These are phyloP conservation scores for Dendrolimus punctatus DNA, from an alignment of 1,140 invertebrate species.

Conservation along the genomic window DNA sequence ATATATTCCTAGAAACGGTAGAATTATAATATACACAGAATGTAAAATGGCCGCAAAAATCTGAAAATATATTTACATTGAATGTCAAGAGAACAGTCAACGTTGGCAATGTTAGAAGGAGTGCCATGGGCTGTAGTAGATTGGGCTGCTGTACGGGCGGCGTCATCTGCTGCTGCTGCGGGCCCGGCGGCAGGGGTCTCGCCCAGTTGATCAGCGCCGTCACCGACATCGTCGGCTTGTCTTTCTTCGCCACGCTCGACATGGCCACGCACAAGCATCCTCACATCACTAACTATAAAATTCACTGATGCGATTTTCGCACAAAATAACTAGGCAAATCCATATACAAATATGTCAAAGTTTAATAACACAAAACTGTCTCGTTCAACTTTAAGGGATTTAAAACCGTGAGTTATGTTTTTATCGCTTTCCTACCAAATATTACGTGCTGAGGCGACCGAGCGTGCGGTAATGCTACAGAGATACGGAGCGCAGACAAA, in stretches of 20 bases:
- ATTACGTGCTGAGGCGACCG: slow-evolving; percentile 19
- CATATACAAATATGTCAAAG: slow-evolving; percentile 5
- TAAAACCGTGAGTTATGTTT: slow-evolving; percentile 20
- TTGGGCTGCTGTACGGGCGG: slow-evolving; percentile 67
- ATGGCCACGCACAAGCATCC: slow-evolving; percentile 60
- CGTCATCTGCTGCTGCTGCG: slow-evolving; percentile 42
- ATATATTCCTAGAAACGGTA: not conserved
- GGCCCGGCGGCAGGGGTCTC: slow-evolving; percentile 43
- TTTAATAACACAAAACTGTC: slow-evolving; percentile 9
- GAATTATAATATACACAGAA: not conserved
- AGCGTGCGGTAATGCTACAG: slow-evolving; percentile 15
- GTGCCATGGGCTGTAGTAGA: slow-evolving; percentile 43
- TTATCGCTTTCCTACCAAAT: slow-evolving; percentile 19
- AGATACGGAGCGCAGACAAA: slow-evolving; percentile 25
- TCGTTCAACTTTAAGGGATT: slow-evolving; percentile 27
- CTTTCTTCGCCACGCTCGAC: slow-evolving; percentile 82
- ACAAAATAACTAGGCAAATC: slow-evolving; percentile 22
- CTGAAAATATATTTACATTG: slow-evolving; percentile 50
- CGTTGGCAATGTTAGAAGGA: slow-evolving; percentile 38
- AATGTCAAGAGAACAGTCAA: slow-evolving; percentile 55
- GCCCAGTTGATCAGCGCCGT: slow-evolving; percentile 80
- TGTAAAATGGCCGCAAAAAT: not conserved
- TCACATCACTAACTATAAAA: slow-evolving; percentile 55
- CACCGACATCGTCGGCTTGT: slow-evolving; percentile 88
- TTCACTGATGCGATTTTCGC: slow-evolving; percentile 17